These are phyloP conservation scores for Onychomys arenicola DNA, from an alignment of 2,797 vertebrate genomes.

Conservation along the genomic window DNA sequence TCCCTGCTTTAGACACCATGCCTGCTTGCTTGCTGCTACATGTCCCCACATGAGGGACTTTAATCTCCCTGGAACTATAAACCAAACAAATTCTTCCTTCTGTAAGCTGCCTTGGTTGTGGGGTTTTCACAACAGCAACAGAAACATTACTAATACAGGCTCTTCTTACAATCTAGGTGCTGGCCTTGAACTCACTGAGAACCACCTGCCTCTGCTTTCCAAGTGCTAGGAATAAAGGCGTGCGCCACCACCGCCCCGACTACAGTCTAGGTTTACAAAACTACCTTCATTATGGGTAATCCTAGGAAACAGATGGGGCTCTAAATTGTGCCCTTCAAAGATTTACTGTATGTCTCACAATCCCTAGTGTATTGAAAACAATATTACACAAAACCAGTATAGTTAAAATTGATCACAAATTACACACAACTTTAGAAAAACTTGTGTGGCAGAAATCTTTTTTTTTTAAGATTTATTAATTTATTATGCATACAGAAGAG, in stretches of 20 bases:
- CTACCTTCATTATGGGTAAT: slow-evolving; percentile 17
- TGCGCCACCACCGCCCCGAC: too few species aligned
- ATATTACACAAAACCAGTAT: slow-evolving; percentile 19
- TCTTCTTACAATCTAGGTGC: neutral
- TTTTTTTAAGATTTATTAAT: too few species aligned
- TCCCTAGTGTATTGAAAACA: slow-evolving; percentile 35
- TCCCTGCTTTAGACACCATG: neutral
- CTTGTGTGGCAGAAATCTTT: neutral
- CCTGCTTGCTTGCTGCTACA: neutral
- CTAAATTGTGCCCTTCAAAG: slow-evolving; percentile 46
- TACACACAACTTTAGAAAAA: slow-evolving; percentile 50
- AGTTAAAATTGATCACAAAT: slow-evolving; percentile 53
- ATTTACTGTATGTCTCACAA: slow-evolving; percentile 45
- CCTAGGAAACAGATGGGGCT: slow-evolving; percentile 42
- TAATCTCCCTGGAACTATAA: neutral
- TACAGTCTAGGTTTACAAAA: slow-evolving; percentile 42
- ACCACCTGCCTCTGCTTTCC: too few species aligned
- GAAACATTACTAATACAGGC: neutral
- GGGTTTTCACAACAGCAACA: too few species aligned
- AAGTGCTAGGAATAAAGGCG: too few species aligned
- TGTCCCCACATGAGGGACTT: neutral
- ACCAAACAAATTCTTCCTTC: neutral
- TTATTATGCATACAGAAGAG: too few species aligned
- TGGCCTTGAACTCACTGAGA: too few species aligned
- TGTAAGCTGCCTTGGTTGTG: neutral